These are phyloP conservation scores for Antheraea assamensis DNA, from an alignment of 2,888 invertebrate species.

Conservation along the genomic window DNA sequence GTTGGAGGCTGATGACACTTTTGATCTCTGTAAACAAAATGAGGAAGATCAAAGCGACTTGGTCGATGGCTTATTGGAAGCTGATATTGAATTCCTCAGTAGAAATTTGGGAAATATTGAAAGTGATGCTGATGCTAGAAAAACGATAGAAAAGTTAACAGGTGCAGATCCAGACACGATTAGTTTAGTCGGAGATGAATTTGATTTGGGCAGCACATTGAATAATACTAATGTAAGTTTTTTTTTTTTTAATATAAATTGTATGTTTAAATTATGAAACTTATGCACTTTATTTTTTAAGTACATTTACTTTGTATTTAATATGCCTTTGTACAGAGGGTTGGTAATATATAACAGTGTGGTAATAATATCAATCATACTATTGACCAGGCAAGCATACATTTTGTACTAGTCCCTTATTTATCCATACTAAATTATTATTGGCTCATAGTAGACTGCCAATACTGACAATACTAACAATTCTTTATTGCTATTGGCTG, in stretches of 20 bases:
- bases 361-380: no score
- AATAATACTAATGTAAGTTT: slow-evolving; percentile 69
- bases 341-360: no score
- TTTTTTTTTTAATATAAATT: background rate
- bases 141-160: slow-evolving; percentile 77
- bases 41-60: slow-evolving; percentile 67
- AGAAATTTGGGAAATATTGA: slow-evolving; percentile 76
- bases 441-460: no score
- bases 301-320: no score
- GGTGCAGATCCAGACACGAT: slow-evolving; percentile 76
- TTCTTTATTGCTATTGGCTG: no score
- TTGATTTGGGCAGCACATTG: slow-evolving; percentile 74
- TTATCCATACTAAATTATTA: no score
- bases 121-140: slow-evolving; percentile 77
- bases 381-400: no score
- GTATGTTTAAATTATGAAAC: background rate
- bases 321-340: no score
- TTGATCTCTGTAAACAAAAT: slow-evolving; percentile 64
- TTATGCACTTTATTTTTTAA: background rate
- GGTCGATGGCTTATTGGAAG: slow-evolving; percentile 73
- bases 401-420: no score
- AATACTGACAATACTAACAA: no score
- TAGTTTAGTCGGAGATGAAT: slow-evolving; percentile 75
- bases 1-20: slow-evolving; percentile 67
- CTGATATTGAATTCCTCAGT: slow-evolving; percentile 78